Conservation (phyloP, 2,888 invertebrate species). For the Orthosia cruda region DNA sequence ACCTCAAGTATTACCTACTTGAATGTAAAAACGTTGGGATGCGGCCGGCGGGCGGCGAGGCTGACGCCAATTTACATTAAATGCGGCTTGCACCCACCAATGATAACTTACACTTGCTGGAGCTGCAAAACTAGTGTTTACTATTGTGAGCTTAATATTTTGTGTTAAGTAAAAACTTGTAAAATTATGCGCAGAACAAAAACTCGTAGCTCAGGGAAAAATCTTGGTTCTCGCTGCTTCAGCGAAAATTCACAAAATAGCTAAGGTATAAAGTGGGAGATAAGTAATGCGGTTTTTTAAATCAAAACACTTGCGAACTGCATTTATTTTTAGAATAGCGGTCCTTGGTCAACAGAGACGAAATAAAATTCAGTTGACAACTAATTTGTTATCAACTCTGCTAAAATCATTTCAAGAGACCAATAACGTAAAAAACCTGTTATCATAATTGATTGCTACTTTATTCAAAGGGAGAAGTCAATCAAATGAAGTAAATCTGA, state of each 20-base stretch:
- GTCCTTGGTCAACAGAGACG: not conserved
- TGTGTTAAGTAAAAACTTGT: constrained; percentile 67
- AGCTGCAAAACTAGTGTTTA: constrained; percentile 76
- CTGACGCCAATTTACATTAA: constrained; percentile 90
- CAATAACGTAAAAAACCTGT: too few relatives aligned
- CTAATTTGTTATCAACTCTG: not conserved
- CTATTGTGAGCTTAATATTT: constrained; percentile 73
- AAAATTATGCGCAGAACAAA: constrained; percentile 65
- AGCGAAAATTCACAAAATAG: constrained; percentile 30
- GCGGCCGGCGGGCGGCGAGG: constrained; percentile 79
- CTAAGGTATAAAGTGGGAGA: constrained; percentile 21
- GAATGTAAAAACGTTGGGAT: constrained; percentile 88
- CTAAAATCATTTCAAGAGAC: too few relatives aligned
- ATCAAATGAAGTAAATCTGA: not conserved
- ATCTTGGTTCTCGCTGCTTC: constrained; percentile 21
- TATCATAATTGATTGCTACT: not conserved
- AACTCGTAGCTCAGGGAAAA: constrained; percentile 58
- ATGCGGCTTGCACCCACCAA: constrained; percentile 86
- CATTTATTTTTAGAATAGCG: not conserved
- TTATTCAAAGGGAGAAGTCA: not conserved
- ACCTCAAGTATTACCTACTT: constrained; percentile 88
- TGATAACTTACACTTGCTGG: constrained; percentile 85
- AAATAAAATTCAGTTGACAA: not conserved
- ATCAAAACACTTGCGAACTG: not conserved
- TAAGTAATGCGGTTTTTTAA: constrained; percentile 19